phyloP scores from a whole-genome alignment of 23 tunicate genomes.

The Trididemnum clinides region DNA sequence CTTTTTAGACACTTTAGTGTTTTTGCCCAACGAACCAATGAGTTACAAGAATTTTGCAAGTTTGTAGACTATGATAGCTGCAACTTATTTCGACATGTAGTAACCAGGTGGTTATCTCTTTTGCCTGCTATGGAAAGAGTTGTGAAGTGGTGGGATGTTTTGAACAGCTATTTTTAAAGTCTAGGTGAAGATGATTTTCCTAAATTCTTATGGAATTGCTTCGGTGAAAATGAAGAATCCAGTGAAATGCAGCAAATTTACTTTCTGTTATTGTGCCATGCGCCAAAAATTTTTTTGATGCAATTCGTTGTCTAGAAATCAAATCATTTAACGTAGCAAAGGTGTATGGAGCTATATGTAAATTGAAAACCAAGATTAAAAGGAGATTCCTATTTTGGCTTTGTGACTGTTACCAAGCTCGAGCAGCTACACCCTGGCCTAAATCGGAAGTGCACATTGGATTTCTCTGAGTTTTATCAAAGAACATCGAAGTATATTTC shows the following conservation, averaged over 20 bases:
- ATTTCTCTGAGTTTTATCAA: neutral
- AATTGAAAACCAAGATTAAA: neutral
- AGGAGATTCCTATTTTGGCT: too few relatives aligned
- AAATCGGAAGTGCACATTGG: neutral
- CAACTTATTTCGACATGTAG: too few relatives aligned
- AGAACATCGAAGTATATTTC: too few relatives aligned
- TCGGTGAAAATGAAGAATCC: neutral
- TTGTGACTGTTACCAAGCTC: too few relatives aligned
- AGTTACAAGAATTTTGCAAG: too few relatives aligned
- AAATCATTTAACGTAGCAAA: neutral
- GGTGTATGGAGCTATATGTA: neutral
- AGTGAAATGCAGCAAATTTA: neutral
- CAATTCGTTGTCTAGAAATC: neutral
- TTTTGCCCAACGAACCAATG: too few relatives aligned
- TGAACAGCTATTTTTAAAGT: neutral
- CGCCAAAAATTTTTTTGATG: neutral
- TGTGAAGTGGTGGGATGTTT: neutral
- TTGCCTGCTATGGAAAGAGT: too few relatives aligned
- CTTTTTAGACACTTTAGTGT: too few relatives aligned
- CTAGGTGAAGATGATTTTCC: neutral
- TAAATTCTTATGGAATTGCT: neutral
- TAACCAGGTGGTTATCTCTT: too few relatives aligned
- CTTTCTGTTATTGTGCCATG: neutral
- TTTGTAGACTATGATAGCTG: neutral
- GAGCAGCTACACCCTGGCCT: too few relatives aligned